Conservation (phyloP, 2,888 invertebrate genomes). For the Yponomeuta cagnagella region DNA sequence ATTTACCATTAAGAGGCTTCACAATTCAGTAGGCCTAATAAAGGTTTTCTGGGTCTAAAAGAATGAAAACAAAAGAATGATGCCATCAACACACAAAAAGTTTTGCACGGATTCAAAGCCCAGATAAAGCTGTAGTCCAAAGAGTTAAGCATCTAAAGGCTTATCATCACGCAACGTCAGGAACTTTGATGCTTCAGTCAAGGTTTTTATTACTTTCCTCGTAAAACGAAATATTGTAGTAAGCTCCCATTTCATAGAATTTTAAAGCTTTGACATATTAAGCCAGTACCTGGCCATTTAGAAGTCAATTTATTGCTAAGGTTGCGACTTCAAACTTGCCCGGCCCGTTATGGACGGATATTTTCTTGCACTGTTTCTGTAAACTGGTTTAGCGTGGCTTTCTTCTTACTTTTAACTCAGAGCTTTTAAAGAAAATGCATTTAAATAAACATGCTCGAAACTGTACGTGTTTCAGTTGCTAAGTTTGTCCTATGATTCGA, state of each 20-base stretch:
- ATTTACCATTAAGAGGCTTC: neutral
- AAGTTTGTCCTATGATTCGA: too few species aligned
- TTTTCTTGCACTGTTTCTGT: too few species aligned
- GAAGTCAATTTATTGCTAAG: neutral
- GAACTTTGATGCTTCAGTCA: neutral
- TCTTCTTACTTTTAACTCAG: too few species aligned
- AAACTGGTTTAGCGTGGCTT: too few species aligned
- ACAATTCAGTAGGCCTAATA: neutral
- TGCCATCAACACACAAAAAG: neutral
- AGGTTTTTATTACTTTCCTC: neutral
- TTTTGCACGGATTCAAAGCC: neutral
- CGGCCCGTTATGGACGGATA: too few species aligned
- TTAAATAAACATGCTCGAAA: too few species aligned
- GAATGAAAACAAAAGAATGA: neutral
- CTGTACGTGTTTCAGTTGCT: too few species aligned
- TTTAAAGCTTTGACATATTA: slow-evolving; percentile 11
- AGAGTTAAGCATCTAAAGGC: neutral
- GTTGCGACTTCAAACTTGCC: neutral
- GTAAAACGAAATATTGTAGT: slow-evolving; percentile 8
- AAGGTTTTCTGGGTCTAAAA: neutral
- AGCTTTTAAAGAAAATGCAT: too few species aligned
- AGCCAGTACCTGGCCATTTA: neutral
- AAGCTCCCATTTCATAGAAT: slow-evolving; percentile 3
- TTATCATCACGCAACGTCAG: neutral
- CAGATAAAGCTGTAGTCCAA: neutral